These are phyloP conservation scores for Drosophila cardini DNA, from an alignment of 1,140 invertebrate species.

Conservation along the genomic window DNA sequence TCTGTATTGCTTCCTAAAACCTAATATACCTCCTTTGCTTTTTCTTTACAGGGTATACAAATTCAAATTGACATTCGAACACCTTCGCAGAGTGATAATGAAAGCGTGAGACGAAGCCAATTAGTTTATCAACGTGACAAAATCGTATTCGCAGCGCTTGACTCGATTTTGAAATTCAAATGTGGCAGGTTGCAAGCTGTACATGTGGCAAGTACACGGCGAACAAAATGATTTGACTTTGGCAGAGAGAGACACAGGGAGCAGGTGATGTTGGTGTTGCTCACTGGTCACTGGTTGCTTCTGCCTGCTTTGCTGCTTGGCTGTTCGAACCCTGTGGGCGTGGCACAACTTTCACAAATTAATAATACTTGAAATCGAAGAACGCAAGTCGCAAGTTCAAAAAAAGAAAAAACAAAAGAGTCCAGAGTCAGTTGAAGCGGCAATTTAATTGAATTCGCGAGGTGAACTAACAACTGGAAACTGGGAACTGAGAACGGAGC, in stretches of 20 bases:
- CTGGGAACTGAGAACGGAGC: slow-evolving; percentile 6
- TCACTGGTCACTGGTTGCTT: slow-evolving; percentile 2
- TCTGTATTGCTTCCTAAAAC: too few species aligned
- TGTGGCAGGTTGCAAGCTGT: slow-evolving; percentile 52
- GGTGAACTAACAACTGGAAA: slow-evolving; percentile 55
- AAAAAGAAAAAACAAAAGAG: slow-evolving; percentile 44
- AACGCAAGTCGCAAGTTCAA: slow-evolving; percentile 12
- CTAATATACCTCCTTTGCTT: too few species aligned
- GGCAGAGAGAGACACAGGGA: slow-evolving; percentile 4
- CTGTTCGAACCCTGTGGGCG: slow-evolving; percentile 42
- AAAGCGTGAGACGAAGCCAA: slow-evolving; percentile 68
- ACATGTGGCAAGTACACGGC: slow-evolving; percentile 2
- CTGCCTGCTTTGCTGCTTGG: neutral
- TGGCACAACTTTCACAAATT: slow-evolving; percentile 81
- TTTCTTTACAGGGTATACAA: slow-evolving; percentile 9
- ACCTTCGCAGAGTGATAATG: slow-evolving; percentile 53
- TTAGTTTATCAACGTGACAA: slow-evolving; percentile 76
- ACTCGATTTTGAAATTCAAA: slow-evolving; percentile 71
- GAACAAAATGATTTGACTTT: slow-evolving; percentile 56
- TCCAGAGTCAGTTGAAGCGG: slow-evolving; percentile 62
- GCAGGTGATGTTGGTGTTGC: slow-evolving; percentile 52
- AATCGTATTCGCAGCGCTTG: slow-evolving; percentile 44
- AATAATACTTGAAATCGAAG: slow-evolving; percentile 62
- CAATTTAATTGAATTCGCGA: slow-evolving; percentile 80
- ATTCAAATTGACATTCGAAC: slow-evolving; percentile 56